Conservation (phyloP, 2,113 vertebrate species). For the Haemorhous mexicanus region DNA sequence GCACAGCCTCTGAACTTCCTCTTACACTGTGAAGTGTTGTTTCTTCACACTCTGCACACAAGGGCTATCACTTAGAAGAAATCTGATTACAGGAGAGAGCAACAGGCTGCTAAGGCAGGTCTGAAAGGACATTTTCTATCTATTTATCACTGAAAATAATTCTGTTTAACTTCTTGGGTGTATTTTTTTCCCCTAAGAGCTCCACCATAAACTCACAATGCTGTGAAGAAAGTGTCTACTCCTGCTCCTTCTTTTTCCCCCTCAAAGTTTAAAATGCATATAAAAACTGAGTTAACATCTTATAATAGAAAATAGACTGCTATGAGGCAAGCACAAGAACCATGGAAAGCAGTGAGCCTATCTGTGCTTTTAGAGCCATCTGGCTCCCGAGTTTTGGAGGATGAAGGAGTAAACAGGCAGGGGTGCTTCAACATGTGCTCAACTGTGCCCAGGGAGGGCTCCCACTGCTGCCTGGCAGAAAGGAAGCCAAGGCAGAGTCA, state of each 20-base stretch:
- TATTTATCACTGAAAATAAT: not conserved
- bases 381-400: not conserved
- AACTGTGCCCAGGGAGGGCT: not conserved
- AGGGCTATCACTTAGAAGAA: not conserved
- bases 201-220: not conserved
- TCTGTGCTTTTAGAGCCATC: not conserved
- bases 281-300: not conserved
- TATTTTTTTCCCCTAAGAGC: not conserved
- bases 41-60: not conserved
- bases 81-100: not conserved
- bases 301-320: not conserved
- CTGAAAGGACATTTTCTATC: not conserved
- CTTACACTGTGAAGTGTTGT: not conserved
- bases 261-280: not conserved
- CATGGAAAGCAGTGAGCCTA: not conserved
- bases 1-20: conserved; percentile 28
- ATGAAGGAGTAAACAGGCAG: not conserved
- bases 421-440: not conserved
- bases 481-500: not conserved
- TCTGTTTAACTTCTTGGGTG: not conserved
- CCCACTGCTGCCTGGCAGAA: not conserved
- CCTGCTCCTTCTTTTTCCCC: no score
- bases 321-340: not conserved
- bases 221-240: not conserved
- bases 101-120: not conserved